Percentiles rank a stretch among this genome's conserved stretches.
These are phyloP conservation scores for Avahi laniger DNA, from an alignment of 2,797 vertebrate species.

Conservation along the genomic window DNA sequence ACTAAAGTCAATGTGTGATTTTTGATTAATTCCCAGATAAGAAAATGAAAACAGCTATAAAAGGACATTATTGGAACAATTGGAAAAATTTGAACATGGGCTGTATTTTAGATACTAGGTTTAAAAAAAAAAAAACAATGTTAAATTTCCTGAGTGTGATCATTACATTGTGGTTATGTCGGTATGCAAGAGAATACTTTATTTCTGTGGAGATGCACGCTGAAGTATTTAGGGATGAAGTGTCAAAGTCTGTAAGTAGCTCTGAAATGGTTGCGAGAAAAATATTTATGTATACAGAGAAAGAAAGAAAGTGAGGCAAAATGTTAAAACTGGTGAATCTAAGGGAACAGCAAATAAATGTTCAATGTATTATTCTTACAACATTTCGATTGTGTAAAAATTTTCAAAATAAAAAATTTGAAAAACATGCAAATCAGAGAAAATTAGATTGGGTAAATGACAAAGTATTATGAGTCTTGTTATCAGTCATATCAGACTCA, in stretches of 20 bases:
- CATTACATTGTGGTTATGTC: neutral
- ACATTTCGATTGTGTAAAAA: neutral
- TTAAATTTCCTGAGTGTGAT: neutral
- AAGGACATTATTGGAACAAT: neutral
- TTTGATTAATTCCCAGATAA: neutral
- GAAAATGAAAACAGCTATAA: neutral
- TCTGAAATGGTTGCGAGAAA: neutral
- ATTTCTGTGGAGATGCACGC: neutral
- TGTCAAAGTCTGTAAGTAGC: neutral
- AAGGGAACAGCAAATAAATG: neutral
- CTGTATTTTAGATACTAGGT: neutral
- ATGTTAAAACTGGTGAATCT: neutral
- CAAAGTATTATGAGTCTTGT: neutral
- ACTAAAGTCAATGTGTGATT: neutral
- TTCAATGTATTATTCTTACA: neutral
- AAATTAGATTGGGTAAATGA: neutral
- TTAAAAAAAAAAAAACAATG: neutral
- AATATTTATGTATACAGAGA: neutral
- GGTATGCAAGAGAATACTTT: neutral
- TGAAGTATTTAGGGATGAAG: neutral
- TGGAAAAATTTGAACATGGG: neutral
- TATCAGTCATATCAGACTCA: neutral
- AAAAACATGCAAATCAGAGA: neutral
- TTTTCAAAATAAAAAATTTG: neutral
- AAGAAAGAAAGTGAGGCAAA: neutral